Conservation (phyloP, 2,797 vertebrate species). For the Harpagifer antarcticus region DNA sequence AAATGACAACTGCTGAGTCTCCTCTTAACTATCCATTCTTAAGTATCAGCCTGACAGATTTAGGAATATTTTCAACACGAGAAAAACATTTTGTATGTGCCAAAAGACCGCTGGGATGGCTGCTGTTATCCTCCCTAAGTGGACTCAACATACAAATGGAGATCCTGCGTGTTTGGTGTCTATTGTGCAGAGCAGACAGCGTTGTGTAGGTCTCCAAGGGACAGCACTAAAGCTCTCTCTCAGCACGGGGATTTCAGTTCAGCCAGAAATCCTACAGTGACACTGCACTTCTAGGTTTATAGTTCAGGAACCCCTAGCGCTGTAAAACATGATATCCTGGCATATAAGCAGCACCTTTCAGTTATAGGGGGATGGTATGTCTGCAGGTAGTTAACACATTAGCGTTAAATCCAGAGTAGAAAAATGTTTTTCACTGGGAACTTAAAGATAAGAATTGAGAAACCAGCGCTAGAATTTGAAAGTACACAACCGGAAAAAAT, state of each 20-base stretch:
- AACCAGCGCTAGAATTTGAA: too few relatives aligned
- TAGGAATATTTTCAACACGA: constrained; percentile 31
- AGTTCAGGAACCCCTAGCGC: constrained; percentile 34
- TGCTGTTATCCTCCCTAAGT: constrained; percentile 66
- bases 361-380: constrained; percentile 15
- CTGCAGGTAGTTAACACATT: constrained; percentile 42
- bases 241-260: constrained; percentile 47
- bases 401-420: constrained; percentile 17
- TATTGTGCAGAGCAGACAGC: constrained; percentile 53
- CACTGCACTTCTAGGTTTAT: constrained; percentile 48
- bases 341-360: constrained; percentile 43
- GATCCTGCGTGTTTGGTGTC: constrained; percentile 47
- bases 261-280: constrained; percentile 42
- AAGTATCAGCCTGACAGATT: constrained; percentile 45
- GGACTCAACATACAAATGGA: constrained; percentile 69
- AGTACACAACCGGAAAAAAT: too few relatives aligned
- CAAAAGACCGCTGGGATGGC: constrained; percentile 50
- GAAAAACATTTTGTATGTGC: constrained; percentile 44
- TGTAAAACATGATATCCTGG: constrained; percentile 37
- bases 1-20: constrained; percentile 61
- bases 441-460: too few relatives aligned
- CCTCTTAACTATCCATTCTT: constrained; percentile 45
- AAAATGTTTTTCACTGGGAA: constrained; percentile 2
- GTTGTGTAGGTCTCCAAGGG: constrained; percentile 57
- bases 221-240: constrained; percentile 49